These are phyloP conservation scores for Bombyx mori DNA, from an alignment of 1,140 invertebrate species.

Conservation along the genomic window ASM3026992v2 NC_085107.1:7217001-7217500, in stretches of 20 bases:
- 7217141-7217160: slow-evolving; percentile 55
- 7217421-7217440: background rate
- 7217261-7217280: slow-evolving; percentile 58
- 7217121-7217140: slow-evolving; percentile 58
- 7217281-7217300: slow-evolving; percentile 19
- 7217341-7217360: slow-evolving; percentile 9
- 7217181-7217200: slow-evolving; percentile 35
- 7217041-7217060: slow-evolving; percentile 29
- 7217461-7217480: no score
- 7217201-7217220: slow-evolving; percentile 25
- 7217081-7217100: slow-evolving; percentile 60
- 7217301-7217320: slow-evolving; percentile 19
- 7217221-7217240: slow-evolving; percentile 48
- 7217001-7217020: slow-evolving; percentile 43
- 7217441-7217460: no score
- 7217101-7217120: slow-evolving; percentile 53
- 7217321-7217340: slow-evolving; percentile 14
- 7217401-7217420: slow-evolving; percentile 1
- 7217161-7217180: slow-evolving; percentile 17
- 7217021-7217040: slow-evolving; percentile 51
- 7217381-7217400: slow-evolving; percentile 4
- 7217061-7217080: slow-evolving; percentile 16
- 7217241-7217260: slow-evolving; percentile 63
- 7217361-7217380: slow-evolving; percentile 7
- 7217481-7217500: no score